Percentiles rank a stretch among this genome's conserved stretches.
Evolutionary conservation across 2,888 invertebrate genomes (phyloP).

Genomic region (Synanthedon myopaeformis): DNA sequence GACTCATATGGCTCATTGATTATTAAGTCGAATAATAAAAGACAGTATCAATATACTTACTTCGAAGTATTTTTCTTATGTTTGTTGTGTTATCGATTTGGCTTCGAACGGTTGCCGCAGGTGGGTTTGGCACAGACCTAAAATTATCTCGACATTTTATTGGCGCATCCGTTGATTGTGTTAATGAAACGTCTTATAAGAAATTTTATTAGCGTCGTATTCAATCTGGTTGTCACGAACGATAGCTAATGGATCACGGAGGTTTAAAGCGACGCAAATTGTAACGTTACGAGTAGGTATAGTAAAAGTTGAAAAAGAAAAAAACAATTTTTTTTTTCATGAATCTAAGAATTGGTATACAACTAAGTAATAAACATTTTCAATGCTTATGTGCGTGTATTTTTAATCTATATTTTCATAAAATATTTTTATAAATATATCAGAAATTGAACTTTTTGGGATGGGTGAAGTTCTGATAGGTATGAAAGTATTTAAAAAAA

Average conservation of each 20-base stretch:
- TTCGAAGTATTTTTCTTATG: conserved; percentile 6
- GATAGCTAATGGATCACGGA: background rate
- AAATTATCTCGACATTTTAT: conserved; percentile 53
- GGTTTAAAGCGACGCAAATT: background rate
- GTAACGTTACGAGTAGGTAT: too few species aligned
- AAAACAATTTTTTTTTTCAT: background rate
- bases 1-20: too few species aligned
- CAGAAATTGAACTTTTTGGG: too few species aligned
- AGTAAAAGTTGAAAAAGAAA: background rate
- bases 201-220: conserved; percentile 6
- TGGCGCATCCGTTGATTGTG: conserved; percentile 31
- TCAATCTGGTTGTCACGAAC: background rate
- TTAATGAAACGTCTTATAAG: conserved; percentile 42
- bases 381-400: too few species aligned
- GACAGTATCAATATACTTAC: too few species aligned
- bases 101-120: conserved; percentile 39
- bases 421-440: too few species aligned
- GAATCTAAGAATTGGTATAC: background rate
- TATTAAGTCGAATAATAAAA: too few species aligned
- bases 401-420: too few species aligned
- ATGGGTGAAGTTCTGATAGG: too few species aligned
- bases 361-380: too few species aligned
- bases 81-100: conserved; percentile 36
- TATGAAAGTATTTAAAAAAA: too few species aligned
- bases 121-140: conserved; percentile 32